Percentiles rank a stretch among this genome's conserved stretches.
Conservation (phyloP, 92 coral and sea anemone genomes). For the Phenganax stokvisi region DNA sequence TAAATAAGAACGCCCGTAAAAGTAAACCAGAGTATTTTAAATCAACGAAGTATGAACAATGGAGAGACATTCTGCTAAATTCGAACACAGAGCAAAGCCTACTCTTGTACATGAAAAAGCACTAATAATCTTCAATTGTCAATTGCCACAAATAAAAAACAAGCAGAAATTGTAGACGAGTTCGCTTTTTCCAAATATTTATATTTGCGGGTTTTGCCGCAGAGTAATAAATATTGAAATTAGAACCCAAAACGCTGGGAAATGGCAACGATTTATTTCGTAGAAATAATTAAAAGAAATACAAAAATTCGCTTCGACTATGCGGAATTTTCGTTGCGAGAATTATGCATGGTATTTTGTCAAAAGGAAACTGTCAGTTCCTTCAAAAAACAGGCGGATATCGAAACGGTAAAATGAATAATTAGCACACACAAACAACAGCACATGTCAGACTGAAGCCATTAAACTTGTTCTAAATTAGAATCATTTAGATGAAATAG, state of each 20-base stretch:
- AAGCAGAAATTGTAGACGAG: neutral
- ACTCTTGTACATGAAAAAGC: neutral
- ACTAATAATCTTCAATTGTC: neutral
- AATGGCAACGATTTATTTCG: neutral
- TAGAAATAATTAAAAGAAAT: neutral
- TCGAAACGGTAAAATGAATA: neutral
- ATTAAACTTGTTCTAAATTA: neutral
- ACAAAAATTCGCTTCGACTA: neutral
- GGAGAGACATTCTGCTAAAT: neutral
- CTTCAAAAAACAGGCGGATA: slow-evolving; percentile 3
- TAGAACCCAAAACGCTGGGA: neutral
- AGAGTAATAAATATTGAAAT: neutral
- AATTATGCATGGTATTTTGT: neutral
- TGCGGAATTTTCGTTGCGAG: neutral
- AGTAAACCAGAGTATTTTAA: neutral
- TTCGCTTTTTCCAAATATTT: slow-evolving; percentile 24
- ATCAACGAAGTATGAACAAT: neutral
- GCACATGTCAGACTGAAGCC: slow-evolving; percentile 2
- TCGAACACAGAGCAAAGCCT: neutral
- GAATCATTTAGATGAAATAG: slow-evolving; percentile 7
- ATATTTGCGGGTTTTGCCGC: neutral
- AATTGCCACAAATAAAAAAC: slow-evolving; percentile 11
- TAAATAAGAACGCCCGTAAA: slow-evolving; percentile 4
- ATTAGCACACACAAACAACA: neutral
- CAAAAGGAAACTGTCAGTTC: neutral